Percentiles rank a stretch among this genome's conserved stretches.
Conservation (phyloP, 2,113 vertebrate genomes). For the Poeciliopsis occidentalis region DNA sequence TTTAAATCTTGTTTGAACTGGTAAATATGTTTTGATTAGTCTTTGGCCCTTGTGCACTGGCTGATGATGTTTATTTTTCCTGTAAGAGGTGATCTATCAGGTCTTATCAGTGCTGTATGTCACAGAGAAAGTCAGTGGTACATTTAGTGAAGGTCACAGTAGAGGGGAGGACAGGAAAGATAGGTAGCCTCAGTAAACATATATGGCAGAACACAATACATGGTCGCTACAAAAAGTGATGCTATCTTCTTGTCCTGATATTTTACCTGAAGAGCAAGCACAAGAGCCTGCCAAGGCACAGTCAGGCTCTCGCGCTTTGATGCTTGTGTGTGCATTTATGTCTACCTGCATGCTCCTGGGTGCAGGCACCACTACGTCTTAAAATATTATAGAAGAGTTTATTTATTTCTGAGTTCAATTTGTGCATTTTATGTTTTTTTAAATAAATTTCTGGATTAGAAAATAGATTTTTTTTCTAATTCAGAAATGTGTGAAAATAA, state of each 20-base stretch:
- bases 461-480: no score
- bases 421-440: no score
- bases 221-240: constrained; percentile 57
- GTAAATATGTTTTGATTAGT: constrained; percentile 3
- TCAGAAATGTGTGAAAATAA: no score
- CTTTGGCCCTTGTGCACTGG: neutral
- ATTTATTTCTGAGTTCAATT: neutral
- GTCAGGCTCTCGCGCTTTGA: constrained; percentile 5
- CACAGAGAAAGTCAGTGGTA: constrained; percentile 47
- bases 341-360: neutral
- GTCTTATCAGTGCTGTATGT: constrained; percentile 44
- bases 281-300: constrained; percentile 17
- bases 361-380: neutral
- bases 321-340: neutral
- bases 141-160: constrained; percentile 74
- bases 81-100: constrained; percentile 17
- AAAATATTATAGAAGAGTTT: neutral
- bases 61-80: constrained; percentile 7
- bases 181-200: constrained; percentile 57
- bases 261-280: constrained; percentile 37
- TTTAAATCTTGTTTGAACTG: neutral
- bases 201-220: constrained; percentile 47
- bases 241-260: constrained; percentile 59
- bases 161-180: constrained; percentile 51
- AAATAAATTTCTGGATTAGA: no score